Evolutionary conservation across 1,140 invertebrate genomes (phyloP).

Genomic region (Agraylea sexmaculata): DNA sequence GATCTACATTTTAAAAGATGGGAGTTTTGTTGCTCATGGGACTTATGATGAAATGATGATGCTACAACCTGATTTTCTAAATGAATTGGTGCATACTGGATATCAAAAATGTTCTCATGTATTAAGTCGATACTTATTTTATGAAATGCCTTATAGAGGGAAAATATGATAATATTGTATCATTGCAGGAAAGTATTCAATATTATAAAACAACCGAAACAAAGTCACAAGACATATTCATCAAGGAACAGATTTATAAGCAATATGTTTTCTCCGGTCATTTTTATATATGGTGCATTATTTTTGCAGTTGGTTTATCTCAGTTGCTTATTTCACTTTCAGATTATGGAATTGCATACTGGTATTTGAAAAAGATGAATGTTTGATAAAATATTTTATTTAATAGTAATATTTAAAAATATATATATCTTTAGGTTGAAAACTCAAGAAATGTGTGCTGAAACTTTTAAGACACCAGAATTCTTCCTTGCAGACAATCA

Average conservation of each 20-base stretch:
- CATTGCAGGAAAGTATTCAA: neutral
- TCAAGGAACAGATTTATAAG: no score
- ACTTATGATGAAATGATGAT: neutral
- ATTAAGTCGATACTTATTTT: neutral
- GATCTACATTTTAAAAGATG: neutral
- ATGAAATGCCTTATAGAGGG: neutral
- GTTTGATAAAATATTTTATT: constrained; percentile 7
- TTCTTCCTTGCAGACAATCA: constrained; percentile 13
- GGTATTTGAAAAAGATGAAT: constrained; percentile 25
- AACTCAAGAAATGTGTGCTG: neutral
- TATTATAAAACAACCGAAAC: no score
- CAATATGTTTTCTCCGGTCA: no score
- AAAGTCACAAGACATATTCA: no score
- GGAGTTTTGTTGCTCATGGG: neutral
- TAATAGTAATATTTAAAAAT: neutral
- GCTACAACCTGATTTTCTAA: neutral
- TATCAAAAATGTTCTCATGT: neutral
- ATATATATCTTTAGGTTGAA: neutral
- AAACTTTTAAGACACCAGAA: neutral
- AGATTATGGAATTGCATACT: constrained; percentile 36
- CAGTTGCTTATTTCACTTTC: constrained; percentile 8
- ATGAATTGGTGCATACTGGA: neutral
- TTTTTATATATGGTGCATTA: neutral
- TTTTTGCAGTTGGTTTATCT: neutral
- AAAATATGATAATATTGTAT: neutral